Evolutionary conservation across 2,797 vertebrate species (phyloP), one percentile per base, ranked within the genome.

Genomic region (Gallinago solitaria): DNA sequence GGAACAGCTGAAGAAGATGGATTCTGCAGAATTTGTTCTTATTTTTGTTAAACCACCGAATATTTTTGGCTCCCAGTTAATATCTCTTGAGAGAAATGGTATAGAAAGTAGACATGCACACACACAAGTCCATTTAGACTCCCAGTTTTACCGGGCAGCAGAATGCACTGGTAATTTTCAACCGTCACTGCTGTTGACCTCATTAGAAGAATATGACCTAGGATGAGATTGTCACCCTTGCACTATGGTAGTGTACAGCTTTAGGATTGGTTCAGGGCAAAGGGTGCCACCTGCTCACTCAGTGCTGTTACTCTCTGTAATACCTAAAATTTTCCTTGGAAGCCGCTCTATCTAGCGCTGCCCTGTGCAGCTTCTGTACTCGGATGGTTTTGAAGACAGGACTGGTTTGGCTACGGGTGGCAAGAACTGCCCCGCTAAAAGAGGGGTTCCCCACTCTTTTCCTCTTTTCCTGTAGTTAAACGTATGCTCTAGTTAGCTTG

Each of bases 401-500:
- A 65, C 32, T 16, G 33, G 35, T 77, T 47, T 0, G 9, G 41
- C 32, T 89, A 54, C 64, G 87, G 76, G 91, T 87, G 73, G 76
- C 79, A 85, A 83, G 33, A 94, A 87, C 59, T 85, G 54, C 73
- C 91, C 50, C 65, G 94, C 73, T 76, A 89, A 83, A 70, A 90
- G 35, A 92, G 45, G 48, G 93, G 89, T 95, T 93, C 70, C 74
- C 41, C 8, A 1, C 37, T 76, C 47, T 93, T 94, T 81, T 79
- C n/a, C n/a, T n/a, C n/a, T n/a, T n/a, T n/a, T n/a, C 30, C 45
- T 88, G 74, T 45, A 81, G 30, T 93, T 88, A 91, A 93, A 83
- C 28, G 32, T 79, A 50, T 82, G 33, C 33, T 74, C 9, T 48
- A 53, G 54, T 73, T 69, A 89, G 6, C 20, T 73, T 56, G 68